Evolutionary conservation across 2,113 vertebrate genomes (phyloP), one percentile per base, ranked within the genome.

Genomic region (Poecile atricapillus): DNA sequence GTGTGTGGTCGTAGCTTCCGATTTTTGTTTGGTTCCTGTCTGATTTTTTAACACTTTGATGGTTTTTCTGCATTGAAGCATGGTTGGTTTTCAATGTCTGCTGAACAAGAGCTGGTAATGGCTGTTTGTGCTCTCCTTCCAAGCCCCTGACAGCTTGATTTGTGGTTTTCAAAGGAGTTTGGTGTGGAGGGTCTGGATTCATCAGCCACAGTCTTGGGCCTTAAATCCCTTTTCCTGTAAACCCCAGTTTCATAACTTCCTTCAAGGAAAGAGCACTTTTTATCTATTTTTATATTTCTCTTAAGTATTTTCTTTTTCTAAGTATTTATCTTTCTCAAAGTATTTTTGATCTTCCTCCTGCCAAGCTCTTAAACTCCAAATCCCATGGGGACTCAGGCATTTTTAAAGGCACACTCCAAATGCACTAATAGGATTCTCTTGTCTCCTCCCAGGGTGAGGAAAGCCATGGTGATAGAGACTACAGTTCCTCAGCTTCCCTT

Each of bases 41-140:
- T 58, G 62, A 49, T 76, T 53, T 84, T 86, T 84, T 86, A 78
- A 79, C 31, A 4, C 43, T 52, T 31, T 9, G 56, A 24, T 85
- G 65, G 18, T 60, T 96, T 81, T 87, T 62, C 50, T 74, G 31
- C 52, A 31, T 46, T 77, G 56, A 67, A 70, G 86, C 52, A 4
- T 69, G 64, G 76, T 80, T 94, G n/a, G n/a, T 91, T 94, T 95
- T 87, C 80, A 92, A 9, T 60, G 80, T 20, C 43, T 75, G 37
- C 77, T 81, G 87, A 78, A 44, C 63, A 30, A 89, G 85, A 47
- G 75, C 50, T 77, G 70, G 35, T 77, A 80, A 47, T 58, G 59
- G 24, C 65, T 95, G 47, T 33, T 77, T 93, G 84, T 90, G 78
- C 33, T 63, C 37, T 92, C 33, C 41, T 80, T 90, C 68, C 71